These are phyloP conservation scores for Dexiosoma caninum DNA, from an alignment of 2,888 invertebrate genomes.

Conservation along the genomic window DNA sequence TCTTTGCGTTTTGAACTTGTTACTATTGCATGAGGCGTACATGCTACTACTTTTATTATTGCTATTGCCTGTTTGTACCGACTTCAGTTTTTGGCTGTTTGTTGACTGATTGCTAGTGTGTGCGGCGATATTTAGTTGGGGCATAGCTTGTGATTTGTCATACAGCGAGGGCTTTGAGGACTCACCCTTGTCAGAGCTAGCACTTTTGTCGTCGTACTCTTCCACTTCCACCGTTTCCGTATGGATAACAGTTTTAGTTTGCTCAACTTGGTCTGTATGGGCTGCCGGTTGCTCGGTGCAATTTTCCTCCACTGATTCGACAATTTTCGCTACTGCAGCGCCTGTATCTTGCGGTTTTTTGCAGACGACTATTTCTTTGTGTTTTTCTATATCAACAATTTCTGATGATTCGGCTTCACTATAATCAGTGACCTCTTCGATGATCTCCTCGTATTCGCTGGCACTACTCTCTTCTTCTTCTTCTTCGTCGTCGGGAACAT, in stretches of 20 bases:
- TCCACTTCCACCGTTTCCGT: slow-evolving; percentile 55
- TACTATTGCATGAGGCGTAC: slow-evolving; percentile 69
- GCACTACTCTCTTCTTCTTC: slow-evolving; percentile 73
- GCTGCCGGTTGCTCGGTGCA: slow-evolving; percentile 51
- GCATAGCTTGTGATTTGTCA: slow-evolving; percentile 79
- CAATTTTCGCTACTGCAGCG: slow-evolving; percentile 15
- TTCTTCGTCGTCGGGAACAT: slow-evolving; percentile 64
- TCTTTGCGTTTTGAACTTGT: slow-evolving; percentile 36
- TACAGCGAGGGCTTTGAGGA: slow-evolving; percentile 84
- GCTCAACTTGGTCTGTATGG: slow-evolving; percentile 31
- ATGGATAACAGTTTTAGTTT: slow-evolving; percentile 37
- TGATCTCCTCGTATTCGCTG: slow-evolving; percentile 76
- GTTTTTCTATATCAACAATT: slow-evolving; percentile 46
- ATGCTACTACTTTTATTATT: slow-evolving; percentile 63
- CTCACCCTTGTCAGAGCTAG: slow-evolving; percentile 82
- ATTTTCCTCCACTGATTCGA: background rate
- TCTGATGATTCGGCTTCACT: slow-evolving; percentile 69
- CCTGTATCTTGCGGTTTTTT: slow-evolving; percentile 8
- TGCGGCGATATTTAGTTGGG: slow-evolving; percentile 65
- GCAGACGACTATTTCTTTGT: slow-evolving; percentile 12
- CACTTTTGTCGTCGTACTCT: slow-evolving; percentile 55
- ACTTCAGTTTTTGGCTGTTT: slow-evolving; percentile 42
- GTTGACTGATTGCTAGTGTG: slow-evolving; percentile 62
- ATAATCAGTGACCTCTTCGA: slow-evolving; percentile 76
- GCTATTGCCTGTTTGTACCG: slow-evolving; percentile 59